Evolutionary conservation across 2,888 invertebrate species (phyloP).

Genomic region (Ophraella communa): DNA sequence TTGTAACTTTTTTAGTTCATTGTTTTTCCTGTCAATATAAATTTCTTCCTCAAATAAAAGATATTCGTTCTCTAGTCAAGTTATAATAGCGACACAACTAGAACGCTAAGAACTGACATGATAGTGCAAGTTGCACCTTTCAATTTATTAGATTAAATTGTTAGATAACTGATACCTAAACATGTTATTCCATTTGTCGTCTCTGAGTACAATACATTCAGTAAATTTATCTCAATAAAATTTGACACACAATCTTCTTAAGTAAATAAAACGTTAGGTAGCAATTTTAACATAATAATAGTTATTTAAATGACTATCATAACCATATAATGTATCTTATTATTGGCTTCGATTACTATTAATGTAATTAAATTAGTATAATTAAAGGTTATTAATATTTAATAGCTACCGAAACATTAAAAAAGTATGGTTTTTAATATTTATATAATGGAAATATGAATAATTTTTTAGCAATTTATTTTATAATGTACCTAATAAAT

Average conservation of each 20-base stretch:
- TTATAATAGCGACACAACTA: no score
- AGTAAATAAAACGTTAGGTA: no score
- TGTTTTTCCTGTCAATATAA: no score
- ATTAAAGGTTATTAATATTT: background rate
- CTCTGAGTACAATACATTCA: background rate
- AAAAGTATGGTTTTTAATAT: no score
- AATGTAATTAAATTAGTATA: slow-evolving; percentile 1
- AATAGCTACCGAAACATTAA: background rate
- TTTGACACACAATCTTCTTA: background rate
- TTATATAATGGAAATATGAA: no score
- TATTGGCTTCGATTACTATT: slow-evolving; percentile 3
- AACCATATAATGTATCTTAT: background rate
- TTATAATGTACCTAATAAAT: no score
- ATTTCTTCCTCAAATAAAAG: no score
- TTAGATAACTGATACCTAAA: background rate
- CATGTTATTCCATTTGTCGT: background rate
- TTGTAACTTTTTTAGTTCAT: no score
- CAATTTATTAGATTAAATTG: background rate
- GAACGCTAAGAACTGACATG: no score
- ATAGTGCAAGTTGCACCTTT: background rate
- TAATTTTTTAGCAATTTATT: no score
- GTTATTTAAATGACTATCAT: background rate
- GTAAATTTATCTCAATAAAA: background rate
- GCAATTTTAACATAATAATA: no score
- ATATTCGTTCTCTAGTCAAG: no score